Conservation (phyloP, 2,888 invertebrate genomes). For the Plebejus anna region DNA sequence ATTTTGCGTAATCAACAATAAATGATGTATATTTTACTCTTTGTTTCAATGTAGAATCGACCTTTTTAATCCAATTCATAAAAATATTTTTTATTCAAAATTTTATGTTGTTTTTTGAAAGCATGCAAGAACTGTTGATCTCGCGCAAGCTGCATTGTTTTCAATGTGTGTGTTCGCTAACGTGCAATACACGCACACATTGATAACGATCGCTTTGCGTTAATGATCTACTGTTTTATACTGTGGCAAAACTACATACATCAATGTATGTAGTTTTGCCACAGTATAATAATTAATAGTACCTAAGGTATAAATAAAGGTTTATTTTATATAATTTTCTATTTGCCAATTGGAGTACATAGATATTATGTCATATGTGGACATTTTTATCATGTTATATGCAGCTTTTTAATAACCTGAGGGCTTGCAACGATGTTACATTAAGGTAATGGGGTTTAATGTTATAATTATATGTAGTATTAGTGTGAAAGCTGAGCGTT, state of each 20-base stretch:
- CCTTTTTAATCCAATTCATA: background rate
- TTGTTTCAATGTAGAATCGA: background rate
- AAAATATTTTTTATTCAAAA: background rate
- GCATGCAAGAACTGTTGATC: background rate
- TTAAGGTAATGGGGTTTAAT: background rate
- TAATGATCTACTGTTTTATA: background rate
- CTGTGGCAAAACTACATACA: background rate
- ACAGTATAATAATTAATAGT: too few species aligned
- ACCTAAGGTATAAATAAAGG: too few species aligned
- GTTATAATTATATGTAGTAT: background rate
- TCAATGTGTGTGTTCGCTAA: too few species aligned
- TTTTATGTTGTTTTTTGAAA: background rate
- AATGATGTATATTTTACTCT: conserved; percentile 4
- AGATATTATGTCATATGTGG: background rate
- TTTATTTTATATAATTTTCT: too few species aligned
- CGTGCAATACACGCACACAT: background rate
- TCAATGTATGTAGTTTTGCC: too few species aligned
- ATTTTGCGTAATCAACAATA: conserved; percentile 1
- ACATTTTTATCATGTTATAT: background rate
- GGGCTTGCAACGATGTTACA: background rate
- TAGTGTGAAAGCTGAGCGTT: background rate
- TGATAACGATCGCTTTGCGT: background rate
- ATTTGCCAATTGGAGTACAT: too few species aligned
- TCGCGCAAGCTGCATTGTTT: too few species aligned
- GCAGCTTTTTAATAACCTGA: background rate